Conservation (phyloP, 2,113 vertebrate species). For the Holacanthus passer region DNA sequence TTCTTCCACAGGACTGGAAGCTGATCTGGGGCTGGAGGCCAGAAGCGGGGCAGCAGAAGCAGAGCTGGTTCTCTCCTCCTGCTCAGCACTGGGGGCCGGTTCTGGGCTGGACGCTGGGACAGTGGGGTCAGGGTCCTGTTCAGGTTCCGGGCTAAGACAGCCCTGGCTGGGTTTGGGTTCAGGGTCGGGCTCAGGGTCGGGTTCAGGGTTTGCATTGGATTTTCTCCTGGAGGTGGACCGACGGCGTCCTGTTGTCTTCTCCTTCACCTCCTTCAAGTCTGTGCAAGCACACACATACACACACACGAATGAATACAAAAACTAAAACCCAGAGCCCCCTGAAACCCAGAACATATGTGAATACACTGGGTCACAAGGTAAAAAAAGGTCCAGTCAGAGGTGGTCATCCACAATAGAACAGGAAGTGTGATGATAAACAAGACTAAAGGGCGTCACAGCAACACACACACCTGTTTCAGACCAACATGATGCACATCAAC, state of each 20-base stretch:
- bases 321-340: too few relatives aligned
- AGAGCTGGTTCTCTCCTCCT: constrained; percentile 20
- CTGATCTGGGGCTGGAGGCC: not conserved
- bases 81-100: constrained; percentile 8
- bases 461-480: too few relatives aligned
- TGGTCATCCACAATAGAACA: too few relatives aligned
- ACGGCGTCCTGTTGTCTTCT: constrained; percentile 61
- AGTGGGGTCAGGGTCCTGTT: not conserved
- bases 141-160: constrained; percentile 22
- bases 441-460: too few relatives aligned
- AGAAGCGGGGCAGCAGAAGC: not conserved
- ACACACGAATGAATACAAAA: too few relatives aligned
- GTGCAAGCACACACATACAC: not conserved
- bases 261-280: constrained; percentile 62
- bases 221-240: constrained; percentile 71
- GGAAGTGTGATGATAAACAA: too few relatives aligned
- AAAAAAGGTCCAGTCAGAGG: too few relatives aligned
- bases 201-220: constrained; percentile 47
- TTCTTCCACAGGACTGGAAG: constrained; percentile 19
- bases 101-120: not conserved
- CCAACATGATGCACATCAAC: too few relatives aligned
- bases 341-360: too few relatives aligned
- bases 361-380: too few relatives aligned
- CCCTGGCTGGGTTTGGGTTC: constrained; percentile 2
- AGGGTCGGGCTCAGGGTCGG: not conserved